Percentiles rank a stretch among this genome's conserved stretches.
Conservation (phyloP, 2,888 invertebrate species). For the Netelia melanura region DNA sequence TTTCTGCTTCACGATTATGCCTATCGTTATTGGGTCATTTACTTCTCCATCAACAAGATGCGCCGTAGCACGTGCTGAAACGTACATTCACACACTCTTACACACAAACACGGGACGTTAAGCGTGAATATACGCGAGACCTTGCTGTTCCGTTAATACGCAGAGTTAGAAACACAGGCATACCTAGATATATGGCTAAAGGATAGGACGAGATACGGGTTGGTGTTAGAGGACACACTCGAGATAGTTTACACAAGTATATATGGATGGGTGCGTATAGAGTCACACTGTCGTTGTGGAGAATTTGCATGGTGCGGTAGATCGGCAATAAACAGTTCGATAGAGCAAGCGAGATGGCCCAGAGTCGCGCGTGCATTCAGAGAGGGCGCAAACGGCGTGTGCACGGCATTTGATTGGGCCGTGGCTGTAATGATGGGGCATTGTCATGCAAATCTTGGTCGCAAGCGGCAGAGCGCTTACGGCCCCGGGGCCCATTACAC, state of each 20-base stretch:
- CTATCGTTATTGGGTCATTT: not conserved
- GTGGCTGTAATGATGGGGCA: slow-evolving; percentile 81
- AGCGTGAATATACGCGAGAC: not conserved
- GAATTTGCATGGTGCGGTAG: slow-evolving; percentile 63
- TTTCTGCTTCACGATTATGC: not conserved
- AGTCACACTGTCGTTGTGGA: slow-evolving; percentile 10
- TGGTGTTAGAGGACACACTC: slow-evolving; percentile 12
- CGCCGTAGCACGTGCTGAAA: slow-evolving; percentile 3
- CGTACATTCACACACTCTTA: not conserved
- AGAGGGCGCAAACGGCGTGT: slow-evolving; percentile 81
- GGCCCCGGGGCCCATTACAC: slow-evolving; percentile 77
- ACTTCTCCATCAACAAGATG: not conserved
- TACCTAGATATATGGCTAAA: not conserved
- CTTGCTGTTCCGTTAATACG: not conserved
- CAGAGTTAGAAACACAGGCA: not conserved
- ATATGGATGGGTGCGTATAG: slow-evolving; percentile 15
- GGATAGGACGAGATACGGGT: slow-evolving; percentile 13
- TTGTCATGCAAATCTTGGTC: slow-evolving; percentile 83
- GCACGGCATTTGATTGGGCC: slow-evolving; percentile 83
- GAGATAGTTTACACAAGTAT: slow-evolving; percentile 22
- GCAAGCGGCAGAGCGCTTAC: slow-evolving; percentile 72
- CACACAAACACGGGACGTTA: not conserved
- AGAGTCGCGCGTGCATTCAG: slow-evolving; percentile 68
- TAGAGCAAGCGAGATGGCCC: not conserved
- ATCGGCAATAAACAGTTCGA: slow-evolving; percentile 69